Evolutionary conservation across 2,113 vertebrate species (phyloP).

Genomic region (Lophura nycthemera): DNA sequence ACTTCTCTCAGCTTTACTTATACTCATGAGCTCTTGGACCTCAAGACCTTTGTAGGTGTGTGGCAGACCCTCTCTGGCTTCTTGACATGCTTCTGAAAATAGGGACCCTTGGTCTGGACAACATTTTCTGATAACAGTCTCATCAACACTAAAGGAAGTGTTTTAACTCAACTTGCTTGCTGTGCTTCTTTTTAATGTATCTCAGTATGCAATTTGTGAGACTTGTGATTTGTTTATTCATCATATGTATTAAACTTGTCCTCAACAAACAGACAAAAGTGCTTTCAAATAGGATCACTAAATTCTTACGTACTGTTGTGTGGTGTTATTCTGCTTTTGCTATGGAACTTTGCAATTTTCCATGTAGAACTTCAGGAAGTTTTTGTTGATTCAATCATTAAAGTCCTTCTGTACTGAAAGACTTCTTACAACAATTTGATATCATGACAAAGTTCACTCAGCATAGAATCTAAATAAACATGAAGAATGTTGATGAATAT

Average conservation of each 20-base stretch:
- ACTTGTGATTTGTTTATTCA: not conserved
- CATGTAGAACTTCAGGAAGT: not conserved
- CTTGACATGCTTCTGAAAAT: not conserved
- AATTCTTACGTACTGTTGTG: not conserved
- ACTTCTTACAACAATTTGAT: not conserved
- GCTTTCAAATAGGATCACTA: not conserved
- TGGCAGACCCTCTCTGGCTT: not conserved
- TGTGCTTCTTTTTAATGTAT: not conserved
- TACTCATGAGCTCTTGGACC: rapidly evolving
- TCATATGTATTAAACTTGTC: not conserved
- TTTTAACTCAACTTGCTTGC: not conserved
- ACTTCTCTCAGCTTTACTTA: not conserved
- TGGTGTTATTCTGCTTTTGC: not conserved
- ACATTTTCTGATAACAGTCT: not conserved
- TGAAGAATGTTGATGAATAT: not conserved
- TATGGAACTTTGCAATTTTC: not conserved
- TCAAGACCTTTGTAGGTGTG: not conserved
- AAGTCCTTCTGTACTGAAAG: not conserved
- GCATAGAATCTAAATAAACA: not conserved
- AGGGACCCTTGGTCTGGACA: rapidly evolving
- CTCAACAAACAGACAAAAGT: not conserved
- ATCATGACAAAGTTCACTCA: not conserved
- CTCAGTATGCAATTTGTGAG: not conserved
- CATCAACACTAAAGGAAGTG: not conserved
- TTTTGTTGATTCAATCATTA: not conserved